These are phyloP conservation scores for Andrena bicolor DNA, from an alignment of 2,888 invertebrate genomes.

Conservation along the genomic window DNA sequence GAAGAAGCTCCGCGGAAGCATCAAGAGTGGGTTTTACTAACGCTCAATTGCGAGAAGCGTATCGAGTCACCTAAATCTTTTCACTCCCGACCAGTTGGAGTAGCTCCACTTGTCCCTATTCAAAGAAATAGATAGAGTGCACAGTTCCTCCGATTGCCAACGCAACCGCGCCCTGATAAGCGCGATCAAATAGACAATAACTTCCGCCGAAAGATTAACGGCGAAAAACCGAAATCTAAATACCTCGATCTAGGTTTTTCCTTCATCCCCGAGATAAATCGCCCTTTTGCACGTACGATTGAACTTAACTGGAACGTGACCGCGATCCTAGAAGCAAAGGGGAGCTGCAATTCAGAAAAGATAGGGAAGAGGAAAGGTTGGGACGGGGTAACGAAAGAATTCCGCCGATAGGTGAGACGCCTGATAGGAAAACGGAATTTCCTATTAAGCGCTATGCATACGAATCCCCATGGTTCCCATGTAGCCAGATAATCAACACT, in stretches of 20 bases:
- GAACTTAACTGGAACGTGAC: constrained; percentile 51
- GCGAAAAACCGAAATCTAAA: constrained; percentile 34
- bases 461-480: constrained; percentile 39
- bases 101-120: neutral
- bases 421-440: constrained; percentile 54
- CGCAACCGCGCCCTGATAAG: neutral
- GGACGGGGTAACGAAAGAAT: constrained; percentile 44
- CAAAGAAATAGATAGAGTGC: neutral
- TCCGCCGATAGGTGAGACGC: constrained; percentile 24
- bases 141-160: neutral
- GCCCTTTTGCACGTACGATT: constrained; percentile 50
- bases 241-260: constrained; percentile 23
- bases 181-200: neutral
- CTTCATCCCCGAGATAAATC: constrained; percentile 53
- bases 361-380: neutral
- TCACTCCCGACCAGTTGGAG: neutral
- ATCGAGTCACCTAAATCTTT: neutral
- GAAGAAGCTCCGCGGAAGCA: neutral
- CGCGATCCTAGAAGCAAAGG: constrained; percentile 41
- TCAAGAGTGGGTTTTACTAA: constrained; percentile 1
- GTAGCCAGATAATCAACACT: constrained; percentile 38
- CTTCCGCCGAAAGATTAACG: neutral
- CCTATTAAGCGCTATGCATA: constrained; percentile 50
- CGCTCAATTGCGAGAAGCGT: neutral
- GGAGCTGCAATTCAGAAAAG: constrained; percentile 33